Percentiles rank a stretch among this genome's conserved stretches.
Conservation (phyloP, 2,888 invertebrate species). For the Synergus umbraculus region DNA sequence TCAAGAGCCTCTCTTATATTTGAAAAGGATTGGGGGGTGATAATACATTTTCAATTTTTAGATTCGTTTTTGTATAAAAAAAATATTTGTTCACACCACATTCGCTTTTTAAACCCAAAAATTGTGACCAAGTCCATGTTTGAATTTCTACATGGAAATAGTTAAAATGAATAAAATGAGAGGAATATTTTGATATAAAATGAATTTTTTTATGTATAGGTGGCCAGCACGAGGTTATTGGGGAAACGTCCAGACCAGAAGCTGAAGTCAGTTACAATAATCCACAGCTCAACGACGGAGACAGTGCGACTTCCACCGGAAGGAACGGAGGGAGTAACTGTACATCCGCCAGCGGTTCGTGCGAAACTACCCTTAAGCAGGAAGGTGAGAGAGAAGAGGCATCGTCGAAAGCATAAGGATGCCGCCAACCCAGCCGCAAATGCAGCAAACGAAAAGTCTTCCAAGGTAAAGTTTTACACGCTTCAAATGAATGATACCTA, state of each 20-base stretch:
- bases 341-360: constrained; percentile 89
- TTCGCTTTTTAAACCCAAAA: too few relatives aligned
- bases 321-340: constrained; percentile 87
- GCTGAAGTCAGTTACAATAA: constrained; percentile 91
- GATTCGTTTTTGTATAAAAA: too few relatives aligned
- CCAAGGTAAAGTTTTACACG: constrained; percentile 67
- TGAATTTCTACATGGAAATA: background rate
- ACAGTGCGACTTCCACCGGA: constrained; percentile 88
- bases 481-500: constrained; percentile 1
- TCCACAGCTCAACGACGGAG: constrained; percentile 93
- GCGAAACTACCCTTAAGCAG: constrained; percentile 92
- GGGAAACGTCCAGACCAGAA: constrained; percentile 89
- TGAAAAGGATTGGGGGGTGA: too few relatives aligned
- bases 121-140: too few relatives aligned
- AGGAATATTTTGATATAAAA: background rate
- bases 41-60: too few relatives aligned
- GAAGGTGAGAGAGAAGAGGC: constrained; percentile 85
- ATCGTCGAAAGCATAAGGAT: constrained; percentile 80
- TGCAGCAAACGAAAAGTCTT: constrained; percentile 74
- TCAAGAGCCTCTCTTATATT: too few relatives aligned
- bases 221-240: constrained; percentile 88
- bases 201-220: constrained; percentile 77
- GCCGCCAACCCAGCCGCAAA: constrained; percentile 70
- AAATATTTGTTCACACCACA: too few relatives aligned
- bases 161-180: background rate